Conservation (phyloP, 2,888 invertebrate genomes). For the Uropetala carovei region DNA sequence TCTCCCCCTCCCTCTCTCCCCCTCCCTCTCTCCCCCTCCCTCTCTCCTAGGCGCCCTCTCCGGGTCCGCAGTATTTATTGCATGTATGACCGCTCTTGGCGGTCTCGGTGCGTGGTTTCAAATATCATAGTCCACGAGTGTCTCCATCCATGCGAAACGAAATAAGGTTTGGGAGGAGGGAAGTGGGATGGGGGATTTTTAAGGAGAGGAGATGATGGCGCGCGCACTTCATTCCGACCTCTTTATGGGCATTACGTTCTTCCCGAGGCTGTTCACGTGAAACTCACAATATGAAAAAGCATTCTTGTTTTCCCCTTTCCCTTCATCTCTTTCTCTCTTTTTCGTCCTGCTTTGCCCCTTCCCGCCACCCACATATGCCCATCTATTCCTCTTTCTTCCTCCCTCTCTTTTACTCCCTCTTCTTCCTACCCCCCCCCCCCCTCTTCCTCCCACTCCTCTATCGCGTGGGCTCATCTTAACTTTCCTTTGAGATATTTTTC, state of each 20-base stretch:
- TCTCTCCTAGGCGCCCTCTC: neutral
- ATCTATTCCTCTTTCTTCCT: neutral
- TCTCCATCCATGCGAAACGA: slow-evolving; percentile 37
- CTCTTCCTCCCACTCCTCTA: neutral
- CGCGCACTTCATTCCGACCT: slow-evolving; percentile 46
- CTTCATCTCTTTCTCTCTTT: neutral
- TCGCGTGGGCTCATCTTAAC: slow-evolving; percentile 51
- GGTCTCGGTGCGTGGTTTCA: slow-evolving; percentile 50
- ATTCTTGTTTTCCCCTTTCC: slow-evolving; percentile 4
- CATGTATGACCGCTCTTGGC: neutral
- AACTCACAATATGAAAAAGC: slow-evolving; percentile 56
- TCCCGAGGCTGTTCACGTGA: slow-evolving; percentile 58
- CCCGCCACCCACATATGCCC: neutral
- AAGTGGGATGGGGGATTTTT: neutral
- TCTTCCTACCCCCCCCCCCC: neutral
- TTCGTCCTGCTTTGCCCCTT: neutral
- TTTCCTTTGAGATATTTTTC: slow-evolving; percentile 63
- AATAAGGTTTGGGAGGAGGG: neutral
- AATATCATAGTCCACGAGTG: slow-evolving; percentile 35
- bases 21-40: neutral
- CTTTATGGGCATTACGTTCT: slow-evolving; percentile 59
- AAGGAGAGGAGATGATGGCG: neutral
- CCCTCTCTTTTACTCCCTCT: neutral
- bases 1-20: neutral
- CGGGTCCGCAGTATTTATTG: slow-evolving; percentile 10